A percentile compares a stretch with the other conserved stretches of the same genome.
These are phyloP conservation scores for Hirtodrosophila alboralis DNA, from an alignment of 2,888 invertebrate genomes.

Conservation along the genomic window DNA sequence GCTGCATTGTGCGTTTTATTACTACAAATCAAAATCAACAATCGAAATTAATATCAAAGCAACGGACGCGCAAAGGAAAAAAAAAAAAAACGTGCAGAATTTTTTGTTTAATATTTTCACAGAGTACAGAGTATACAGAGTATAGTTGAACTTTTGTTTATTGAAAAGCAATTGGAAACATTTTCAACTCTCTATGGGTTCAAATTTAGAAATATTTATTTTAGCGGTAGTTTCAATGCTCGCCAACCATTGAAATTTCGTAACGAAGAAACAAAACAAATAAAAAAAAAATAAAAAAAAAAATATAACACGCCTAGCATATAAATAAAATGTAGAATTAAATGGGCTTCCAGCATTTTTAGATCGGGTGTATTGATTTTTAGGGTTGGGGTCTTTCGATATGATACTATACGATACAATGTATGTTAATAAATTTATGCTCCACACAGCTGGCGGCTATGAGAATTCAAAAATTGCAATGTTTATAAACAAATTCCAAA, in stretches of 20 bases:
- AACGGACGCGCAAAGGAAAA: constrained; percentile 8
- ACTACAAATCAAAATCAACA: constrained; percentile 2
- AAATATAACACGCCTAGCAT: constrained; percentile 59
- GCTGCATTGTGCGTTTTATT: constrained; percentile 5
- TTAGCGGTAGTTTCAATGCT: constrained; percentile 42
- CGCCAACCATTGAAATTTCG: constrained; percentile 64
- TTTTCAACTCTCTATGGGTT: constrained; percentile 38
- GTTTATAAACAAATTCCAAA: constrained; percentile 77
- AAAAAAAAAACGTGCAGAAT: constrained; percentile 38
- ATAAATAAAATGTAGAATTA: constrained; percentile 75
- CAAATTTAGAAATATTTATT: constrained; percentile 55
- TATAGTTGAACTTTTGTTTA: constrained; percentile 59
- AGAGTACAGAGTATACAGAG: constrained; percentile 24
- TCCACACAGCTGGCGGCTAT: constrained; percentile 63
- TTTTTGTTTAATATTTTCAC: constrained; percentile 61
- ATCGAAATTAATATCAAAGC: constrained; percentile 19
- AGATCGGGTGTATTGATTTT: constrained; percentile 15
- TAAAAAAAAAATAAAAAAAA: no score
- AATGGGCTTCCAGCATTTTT: constrained; percentile 48
- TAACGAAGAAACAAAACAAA: constrained; percentile 69
- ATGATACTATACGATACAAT: no score
- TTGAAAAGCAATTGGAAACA: constrained; percentile 56
- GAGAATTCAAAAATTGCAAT: constrained; percentile 77
- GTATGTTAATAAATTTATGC: constrained; percentile 77
- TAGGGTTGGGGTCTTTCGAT: constrained; percentile 38